These are phyloP conservation scores for Trissoscelio sp. DNA, from an alignment of 2,888 invertebrate genomes.

Conservation along the genomic window DNA sequence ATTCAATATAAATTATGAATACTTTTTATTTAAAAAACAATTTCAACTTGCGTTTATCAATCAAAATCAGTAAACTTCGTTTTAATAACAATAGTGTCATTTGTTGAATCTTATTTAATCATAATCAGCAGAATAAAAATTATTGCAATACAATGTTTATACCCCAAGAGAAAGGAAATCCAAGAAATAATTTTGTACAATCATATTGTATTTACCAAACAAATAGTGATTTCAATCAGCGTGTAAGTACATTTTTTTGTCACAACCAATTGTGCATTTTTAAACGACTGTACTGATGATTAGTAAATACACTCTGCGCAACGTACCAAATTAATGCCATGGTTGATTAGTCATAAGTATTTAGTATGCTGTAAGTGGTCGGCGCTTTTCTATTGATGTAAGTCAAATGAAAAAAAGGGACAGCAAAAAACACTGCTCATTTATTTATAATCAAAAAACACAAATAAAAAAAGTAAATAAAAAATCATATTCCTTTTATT, in stretches of 20 bases:
- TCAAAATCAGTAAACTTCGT: too few relatives aligned
- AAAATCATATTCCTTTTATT: too few relatives aligned
- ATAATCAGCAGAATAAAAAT: neutral
- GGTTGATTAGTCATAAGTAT: slow-evolving; percentile 59
- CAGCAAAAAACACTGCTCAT: neutral
- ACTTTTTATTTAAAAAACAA: too few relatives aligned
- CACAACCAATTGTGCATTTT: slow-evolving; percentile 1
- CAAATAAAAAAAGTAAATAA: too few relatives aligned
- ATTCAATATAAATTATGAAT: too few relatives aligned
- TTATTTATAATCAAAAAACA: slow-evolving; percentile 6
- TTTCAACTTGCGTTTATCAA: too few relatives aligned
- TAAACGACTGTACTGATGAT: neutral
- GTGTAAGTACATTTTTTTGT: neutral
- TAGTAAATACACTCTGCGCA: slow-evolving; percentile 7
- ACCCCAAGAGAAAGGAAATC: neutral
- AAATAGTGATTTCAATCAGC: neutral
- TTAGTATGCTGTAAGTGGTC: slow-evolving; percentile 49
- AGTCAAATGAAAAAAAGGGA: slow-evolving; percentile 1
- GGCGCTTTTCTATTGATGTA: slow-evolving; percentile 44
- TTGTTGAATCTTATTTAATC: too few relatives aligned
- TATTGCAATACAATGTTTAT: neutral
- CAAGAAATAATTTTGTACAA: neutral
- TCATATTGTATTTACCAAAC: neutral
- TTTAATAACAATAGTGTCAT: too few relatives aligned
- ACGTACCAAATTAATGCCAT: slow-evolving; percentile 44